Percentiles rank a stretch among this genome's conserved stretches.
These are phyloP conservation scores for Ispidina picta DNA, from an alignment of 2,797 vertebrate genomes.

Conservation along the genomic window DNA sequence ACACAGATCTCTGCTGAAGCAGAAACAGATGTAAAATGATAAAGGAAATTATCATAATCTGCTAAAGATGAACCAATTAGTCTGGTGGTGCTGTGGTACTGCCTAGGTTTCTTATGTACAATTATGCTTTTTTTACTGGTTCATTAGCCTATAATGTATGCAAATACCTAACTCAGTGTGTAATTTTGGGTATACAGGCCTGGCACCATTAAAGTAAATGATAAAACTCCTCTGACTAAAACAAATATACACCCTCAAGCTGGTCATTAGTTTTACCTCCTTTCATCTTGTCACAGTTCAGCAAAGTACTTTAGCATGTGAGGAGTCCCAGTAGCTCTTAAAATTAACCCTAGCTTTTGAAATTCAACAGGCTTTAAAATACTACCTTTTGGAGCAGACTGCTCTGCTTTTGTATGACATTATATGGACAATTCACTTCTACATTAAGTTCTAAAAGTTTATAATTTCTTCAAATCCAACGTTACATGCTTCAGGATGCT, in stretches of 20 bases:
- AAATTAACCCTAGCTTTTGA: constrained; percentile 45
- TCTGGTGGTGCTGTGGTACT: not conserved
- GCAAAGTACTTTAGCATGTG: constrained; percentile 48
- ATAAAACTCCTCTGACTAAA: constrained; percentile 36
- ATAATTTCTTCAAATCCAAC: not conserved
- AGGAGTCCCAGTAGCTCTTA: constrained; percentile 46
- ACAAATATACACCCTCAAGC: constrained; percentile 54
- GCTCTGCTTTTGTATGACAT: not conserved
- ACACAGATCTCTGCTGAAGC: not conserved
- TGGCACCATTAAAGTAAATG: constrained; percentile 25
- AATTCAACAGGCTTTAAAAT: constrained; percentile 27
- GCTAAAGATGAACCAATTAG: not conserved
- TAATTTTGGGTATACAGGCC: constrained; percentile 8
- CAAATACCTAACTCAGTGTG: constrained; percentile 4
- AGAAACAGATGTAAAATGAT: constrained; percentile 52
- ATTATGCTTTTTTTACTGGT: not conserved
- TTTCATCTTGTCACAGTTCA: constrained; percentile 56
- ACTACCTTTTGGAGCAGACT: not conserved
- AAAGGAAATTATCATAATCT: constrained; percentile 10
- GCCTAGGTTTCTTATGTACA: not conserved
- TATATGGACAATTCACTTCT: not conserved
- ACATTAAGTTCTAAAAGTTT: not conserved
- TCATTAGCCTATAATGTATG: not conserved
- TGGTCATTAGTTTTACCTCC: constrained; percentile 50
- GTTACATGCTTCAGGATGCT: not conserved